Evolutionary conservation across 2,113 vertebrate species (phyloP), one percentile per base, ranked within the genome.

Genomic region (Orcinus orca): DNA sequence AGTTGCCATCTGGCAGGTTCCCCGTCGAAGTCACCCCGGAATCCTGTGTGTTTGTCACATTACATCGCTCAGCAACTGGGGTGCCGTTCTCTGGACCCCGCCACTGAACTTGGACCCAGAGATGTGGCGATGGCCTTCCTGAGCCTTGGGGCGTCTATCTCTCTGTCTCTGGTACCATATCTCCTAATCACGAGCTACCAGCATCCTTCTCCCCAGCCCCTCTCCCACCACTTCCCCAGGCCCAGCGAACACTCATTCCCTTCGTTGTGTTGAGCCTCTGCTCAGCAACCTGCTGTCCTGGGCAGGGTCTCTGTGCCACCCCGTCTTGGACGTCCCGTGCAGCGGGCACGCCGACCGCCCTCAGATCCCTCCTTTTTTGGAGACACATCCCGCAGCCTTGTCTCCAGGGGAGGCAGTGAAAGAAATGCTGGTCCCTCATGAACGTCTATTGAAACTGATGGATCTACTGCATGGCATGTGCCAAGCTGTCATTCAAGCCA

Each of bases 401-500:
- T 73, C 91, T 80, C 71, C 97, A 79, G 96, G 31, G 41, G 47
- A 95, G n/a, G 65, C 26, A 25, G 3, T 33, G 85, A 90, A 95
- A 97, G 95, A 87, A 81, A 88, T 81, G 33, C 65, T 15, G 85
- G 92, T 97, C 98, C 65, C 93, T 97, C 62, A 14, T n/a, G 90
- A 97, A 95, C 97, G 74, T 97, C 98, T 97, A 98, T 98, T 97
- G 99, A 98, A 99, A 98, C 98, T 98, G 99, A 99, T 99, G 99
- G 99, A 99, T 99, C 99, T 99, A 97, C 97, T 98, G 98, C 93
- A 97, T 98, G 97, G 98, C 98, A 98, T 99, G 99, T 99, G 98
- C 98, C 98, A 98, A 98, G 97, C 98, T 99, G 99, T 98, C 99
- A 98, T 97, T 99, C 99, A 99, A 96, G 98, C 98, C 98, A 98